Base-by-base conservation (phyloP, 2,888 invertebrate species). In the Protophormia terraenovae region DNA sequence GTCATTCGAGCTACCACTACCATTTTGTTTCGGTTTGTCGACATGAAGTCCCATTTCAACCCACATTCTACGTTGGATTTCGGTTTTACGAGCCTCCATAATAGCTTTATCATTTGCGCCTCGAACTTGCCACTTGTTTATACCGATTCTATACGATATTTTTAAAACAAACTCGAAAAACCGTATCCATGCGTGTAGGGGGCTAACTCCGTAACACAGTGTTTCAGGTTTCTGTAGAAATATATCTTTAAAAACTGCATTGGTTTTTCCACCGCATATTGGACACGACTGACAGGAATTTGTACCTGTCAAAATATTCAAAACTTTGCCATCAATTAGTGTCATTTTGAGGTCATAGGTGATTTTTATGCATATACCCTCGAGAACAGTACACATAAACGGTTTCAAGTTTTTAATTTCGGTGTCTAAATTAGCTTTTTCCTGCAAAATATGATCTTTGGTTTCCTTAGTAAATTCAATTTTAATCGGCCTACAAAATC, bases 131-230 rank as follows among this genome's bases (percentile, higher is more conserved):
- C 76, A 69, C 29, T 72, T 80, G 8, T 71, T 75, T 47, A 76
- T 24, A 1, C 38, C 62, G 27, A 76, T 35, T 45, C 53, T 75
- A 22, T 71, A 71, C 0, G 69, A 76, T 22, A 76, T n/a, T 62
- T 78, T 72, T 69, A 84, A 76, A 19, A 84, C 24, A 80, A 84
- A 84, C 38, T 80, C 75, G 10, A 79, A 64, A 32, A 67, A 69
- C n/a, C 75, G 67, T 4, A 79, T 79, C 79, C 73, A 79, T 10
- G 73, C 47, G 60, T 84, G 75, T 19, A 84, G 16, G 4, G 79
- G 75, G 41, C 79, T 84, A 27, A 79, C 41, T 38, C 79, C 72
- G 55, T 66, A 79, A 32, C 32, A 32, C 4, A 60, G 35, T n/a
- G 32, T 35, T 35, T 69, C 60, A 10, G 69, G 14, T 60, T 60